Evolutionary conservation across 2,888 invertebrate species (phyloP), one percentile per base, ranked within the genome.

Genomic region (Dynastes hyllus): DNA sequence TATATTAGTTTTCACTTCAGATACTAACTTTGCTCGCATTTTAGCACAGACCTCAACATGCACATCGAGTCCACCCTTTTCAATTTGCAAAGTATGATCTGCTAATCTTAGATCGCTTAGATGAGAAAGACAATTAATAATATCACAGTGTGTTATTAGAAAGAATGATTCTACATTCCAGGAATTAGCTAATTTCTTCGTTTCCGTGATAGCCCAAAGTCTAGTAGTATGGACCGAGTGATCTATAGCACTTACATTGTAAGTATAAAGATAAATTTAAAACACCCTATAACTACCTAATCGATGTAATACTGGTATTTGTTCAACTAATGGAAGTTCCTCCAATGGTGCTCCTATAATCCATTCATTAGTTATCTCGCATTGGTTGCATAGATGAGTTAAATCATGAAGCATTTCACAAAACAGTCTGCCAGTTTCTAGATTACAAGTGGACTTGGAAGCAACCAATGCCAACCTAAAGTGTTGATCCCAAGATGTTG

Each of bases 121-220:
- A 81, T 93, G 92, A 66, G 91, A 90, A 85, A 93, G 89, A 84
- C 93, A 93, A 11, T 91, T 90, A 67, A 91, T 91, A 83, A 94
- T 92, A 85, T 94, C 94, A 80, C 91, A 91, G 80, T 94, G 93
- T 0, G 93, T 91, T 79, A 94, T 91, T 76, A 91, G 90, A 85
- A 95, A 95, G 88, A 95, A 95, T 65, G 92, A 92, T 81, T 93
- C 92, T 89, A 95, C 93, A 81, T 93, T 92, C 96, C 96, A 96
- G 73, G 91, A 90, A 81, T 94, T 94, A 8, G 94, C 94, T 13
- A 95, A 89, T 77, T 93, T 91, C 79, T 94, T 93, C 0, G 94
- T 93, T 87, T 94, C 94, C 27, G 93, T 92, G 66, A 93, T 89
- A 58, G 94, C 94, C 96, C 96, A 96, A 6, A 95, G 89, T 51